Conservation (phyloP, 1,140 invertebrate genomes). For the Lysiphlebus fabarum region DNA sequence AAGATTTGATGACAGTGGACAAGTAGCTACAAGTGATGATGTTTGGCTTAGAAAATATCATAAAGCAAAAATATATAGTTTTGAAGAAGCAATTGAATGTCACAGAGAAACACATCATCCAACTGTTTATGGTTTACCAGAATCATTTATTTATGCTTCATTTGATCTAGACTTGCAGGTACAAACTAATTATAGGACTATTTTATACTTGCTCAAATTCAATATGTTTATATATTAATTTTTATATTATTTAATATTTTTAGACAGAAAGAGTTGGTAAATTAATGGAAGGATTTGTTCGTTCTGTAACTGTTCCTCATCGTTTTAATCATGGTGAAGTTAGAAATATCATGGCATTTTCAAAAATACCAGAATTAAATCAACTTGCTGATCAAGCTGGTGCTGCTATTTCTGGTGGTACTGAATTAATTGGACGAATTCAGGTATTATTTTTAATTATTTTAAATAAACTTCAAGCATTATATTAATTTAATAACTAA, state of each 20-base stretch:
- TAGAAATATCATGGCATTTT: conserved; percentile 68
- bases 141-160: conserved; percentile 62
- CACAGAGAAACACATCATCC: conserved; percentile 76
- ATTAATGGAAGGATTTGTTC: conserved; percentile 62
- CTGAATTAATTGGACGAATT: conserved; percentile 70
- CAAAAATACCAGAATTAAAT: conserved; percentile 60
- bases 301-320: conserved; percentile 63
- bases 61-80: conserved; percentile 61
- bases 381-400: conserved; percentile 63
- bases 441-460: conserved; percentile 54
- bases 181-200: too few relatives aligned
- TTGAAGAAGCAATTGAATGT: conserved; percentile 69
- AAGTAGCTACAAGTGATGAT: conserved; percentile 60
- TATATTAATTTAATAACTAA: conserved; percentile 1
- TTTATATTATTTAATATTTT: too few relatives aligned
- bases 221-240: too few relatives aligned
- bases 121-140: conserved; percentile 68
- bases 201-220: too few relatives aligned
- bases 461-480: background rate
- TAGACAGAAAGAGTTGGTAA: conserved; percentile 33
- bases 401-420: conserved; percentile 66
- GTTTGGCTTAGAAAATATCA: conserved; percentile 65
- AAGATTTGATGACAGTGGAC: conserved; percentile 52
- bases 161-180: conserved; percentile 74
- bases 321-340: conserved; percentile 64